These are phyloP conservation scores for Ophioninae sp. DNA, from an alignment of 2,888 invertebrate species.

Conservation along the genomic window DNA sequence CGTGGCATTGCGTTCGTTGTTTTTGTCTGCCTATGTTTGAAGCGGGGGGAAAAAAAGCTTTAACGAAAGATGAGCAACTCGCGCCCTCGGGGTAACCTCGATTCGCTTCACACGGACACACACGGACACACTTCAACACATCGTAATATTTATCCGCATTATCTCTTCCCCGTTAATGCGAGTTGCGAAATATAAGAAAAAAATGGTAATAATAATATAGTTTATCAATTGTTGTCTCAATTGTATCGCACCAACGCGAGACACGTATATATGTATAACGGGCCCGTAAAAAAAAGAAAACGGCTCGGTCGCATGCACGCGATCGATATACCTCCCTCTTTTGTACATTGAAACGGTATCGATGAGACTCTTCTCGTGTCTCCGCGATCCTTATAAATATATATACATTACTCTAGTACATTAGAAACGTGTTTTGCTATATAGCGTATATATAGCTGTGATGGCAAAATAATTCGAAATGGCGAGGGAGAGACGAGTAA, in stretches of 20 bases:
- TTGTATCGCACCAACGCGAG: conserved; percentile 28
- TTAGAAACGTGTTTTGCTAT: conserved; percentile 26
- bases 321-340: conserved; percentile 37
- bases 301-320: conserved; percentile 20
- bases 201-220: conserved; percentile 27
- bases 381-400: conserved; percentile 35
- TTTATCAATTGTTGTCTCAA: conserved; percentile 40
- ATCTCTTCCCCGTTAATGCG: conserved; percentile 29
- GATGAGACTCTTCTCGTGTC: conserved; percentile 27
- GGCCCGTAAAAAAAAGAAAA: conserved; percentile 2
- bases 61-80: conserved; percentile 31
- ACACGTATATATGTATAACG: conserved; percentile 10
- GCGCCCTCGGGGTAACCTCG: conserved; percentile 35
- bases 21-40: conserved; percentile 38
- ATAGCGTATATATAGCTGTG: not conserved
- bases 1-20: conserved; percentile 35
- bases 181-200: conserved; percentile 32
- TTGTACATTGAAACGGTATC: conserved; percentile 58
- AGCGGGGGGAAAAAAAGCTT: conserved; percentile 31
- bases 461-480: not conserved
- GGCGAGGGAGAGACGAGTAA: not conserved
- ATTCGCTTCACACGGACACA: conserved; percentile 31
- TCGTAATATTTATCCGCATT: conserved; percentile 42
- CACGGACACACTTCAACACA: not conserved
- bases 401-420: conserved; percentile 25